These are phyloP conservation scores for Parasteatoda tepidariorum DNA, from an alignment of 1,140 invertebrate genomes.

Conservation along the genomic window DNA sequence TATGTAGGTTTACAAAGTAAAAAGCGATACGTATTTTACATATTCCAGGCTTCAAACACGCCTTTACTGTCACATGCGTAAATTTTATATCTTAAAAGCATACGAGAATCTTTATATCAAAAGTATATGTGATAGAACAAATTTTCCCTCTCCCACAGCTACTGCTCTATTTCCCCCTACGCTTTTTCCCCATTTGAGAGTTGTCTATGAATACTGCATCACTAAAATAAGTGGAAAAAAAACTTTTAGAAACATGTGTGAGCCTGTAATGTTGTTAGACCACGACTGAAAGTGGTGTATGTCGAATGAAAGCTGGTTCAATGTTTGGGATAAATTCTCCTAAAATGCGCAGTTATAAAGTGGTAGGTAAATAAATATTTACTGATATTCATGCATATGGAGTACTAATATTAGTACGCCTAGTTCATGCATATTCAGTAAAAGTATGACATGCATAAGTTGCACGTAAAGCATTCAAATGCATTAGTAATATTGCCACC, in stretches of 20 bases:
- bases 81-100: constrained; percentile 59
- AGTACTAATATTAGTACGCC: no score
- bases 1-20: not conserved
- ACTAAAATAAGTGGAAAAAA: not conserved
- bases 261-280: not conserved
- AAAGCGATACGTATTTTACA: constrained; percentile 34
- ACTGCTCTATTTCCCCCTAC: not conserved
- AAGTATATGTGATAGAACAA: constrained; percentile 14
- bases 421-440: no score
- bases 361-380: not conserved
- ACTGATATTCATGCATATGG: not conserved
- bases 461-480: no score
- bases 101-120: constrained; percentile 6
- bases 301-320: not conserved
- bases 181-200: not conserved
- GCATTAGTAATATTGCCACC: no score
- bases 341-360: not conserved
- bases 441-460: no score
- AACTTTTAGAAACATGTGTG: constrained; percentile 32
- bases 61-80: constrained; percentile 39
- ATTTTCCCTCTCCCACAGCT: not conserved
- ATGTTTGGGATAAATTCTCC: not conserved
- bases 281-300: constrained; percentile 30
- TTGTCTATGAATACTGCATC: constrained; percentile 53
- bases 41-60: constrained; percentile 11